phyloP scores from a whole-genome alignment of 1,140 invertebrate genomes.

The Drosophila cardini region DNA sequence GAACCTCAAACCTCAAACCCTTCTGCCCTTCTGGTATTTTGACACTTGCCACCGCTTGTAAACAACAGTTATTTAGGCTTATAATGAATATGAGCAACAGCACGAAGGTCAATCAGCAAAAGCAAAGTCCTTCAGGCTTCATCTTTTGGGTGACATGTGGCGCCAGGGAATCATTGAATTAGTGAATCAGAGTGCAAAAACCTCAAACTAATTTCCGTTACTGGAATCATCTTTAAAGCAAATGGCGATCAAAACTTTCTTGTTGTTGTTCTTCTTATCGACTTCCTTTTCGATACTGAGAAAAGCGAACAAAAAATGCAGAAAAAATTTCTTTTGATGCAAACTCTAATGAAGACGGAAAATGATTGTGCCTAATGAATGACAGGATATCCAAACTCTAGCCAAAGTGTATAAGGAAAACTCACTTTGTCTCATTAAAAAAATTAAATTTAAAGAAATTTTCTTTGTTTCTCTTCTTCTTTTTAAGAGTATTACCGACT shows the following conservation, averaged over 20 bases:
- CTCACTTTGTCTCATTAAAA: slow-evolving; percentile 65
- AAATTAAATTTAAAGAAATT: slow-evolving; percentile 42
- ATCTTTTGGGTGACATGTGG: slow-evolving; percentile 60
- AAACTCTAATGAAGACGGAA: slow-evolving; percentile 59
- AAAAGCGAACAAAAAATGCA: slow-evolving; percentile 27
- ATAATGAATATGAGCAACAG: slow-evolving; percentile 83
- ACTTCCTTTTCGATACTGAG: no score
- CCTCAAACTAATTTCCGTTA: slow-evolving; percentile 62
- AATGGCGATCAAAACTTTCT: slow-evolving; percentile 14
- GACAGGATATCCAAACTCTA: slow-evolving; percentile 26
- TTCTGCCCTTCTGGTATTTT: slow-evolving; percentile 75
- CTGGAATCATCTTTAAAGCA: slow-evolving; percentile 16
- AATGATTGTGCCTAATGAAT: slow-evolving; percentile 54
- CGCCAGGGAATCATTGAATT: slow-evolving; percentile 45
- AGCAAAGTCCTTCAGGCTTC: slow-evolving; percentile 65
- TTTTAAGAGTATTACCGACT: neutral
- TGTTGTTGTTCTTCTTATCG: neutral
- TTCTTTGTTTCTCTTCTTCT: neutral
- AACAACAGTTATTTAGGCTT: slow-evolving; percentile 83
- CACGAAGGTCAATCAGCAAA: slow-evolving; percentile 71
- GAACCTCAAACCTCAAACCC: slow-evolving; percentile 3
- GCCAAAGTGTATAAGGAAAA: slow-evolving; percentile 5
- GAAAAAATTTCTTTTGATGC: slow-evolving; percentile 52
- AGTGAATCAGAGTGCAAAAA: slow-evolving; percentile 35
- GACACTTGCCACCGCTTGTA: slow-evolving; percentile 74